phyloP scores from a whole-genome alignment of 2,113 vertebrate species.

The Camarhynchus parvulus region DNA sequence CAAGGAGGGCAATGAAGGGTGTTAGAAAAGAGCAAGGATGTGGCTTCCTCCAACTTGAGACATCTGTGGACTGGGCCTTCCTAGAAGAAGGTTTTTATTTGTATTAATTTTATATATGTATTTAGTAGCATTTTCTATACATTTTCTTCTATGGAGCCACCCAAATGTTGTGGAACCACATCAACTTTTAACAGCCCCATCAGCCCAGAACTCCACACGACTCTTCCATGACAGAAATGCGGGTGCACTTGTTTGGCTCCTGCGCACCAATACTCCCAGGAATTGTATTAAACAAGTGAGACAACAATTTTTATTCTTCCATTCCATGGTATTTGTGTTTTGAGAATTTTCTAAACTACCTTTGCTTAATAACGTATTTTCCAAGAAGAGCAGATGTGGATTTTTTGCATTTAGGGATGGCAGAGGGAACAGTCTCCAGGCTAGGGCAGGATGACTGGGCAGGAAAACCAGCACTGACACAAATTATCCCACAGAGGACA shows the following conservation, averaged over 20 bases:
- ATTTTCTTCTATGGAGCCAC: background rate
- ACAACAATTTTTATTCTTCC: background rate
- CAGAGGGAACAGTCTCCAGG: background rate
- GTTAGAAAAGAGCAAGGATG: background rate
- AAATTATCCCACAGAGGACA: background rate
- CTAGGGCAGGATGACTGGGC: background rate
- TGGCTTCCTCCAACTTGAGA: background rate
- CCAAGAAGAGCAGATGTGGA: background rate
- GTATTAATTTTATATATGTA: background rate
- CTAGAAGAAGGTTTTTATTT: background rate
- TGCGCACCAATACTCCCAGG: background rate
- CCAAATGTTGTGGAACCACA: background rate
- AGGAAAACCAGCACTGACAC: background rate
- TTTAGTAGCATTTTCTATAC: background rate
- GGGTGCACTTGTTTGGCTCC: background rate
- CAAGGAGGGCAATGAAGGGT: background rate
- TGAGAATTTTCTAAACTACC: background rate
- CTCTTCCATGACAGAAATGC: rapidly evolving
- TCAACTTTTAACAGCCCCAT: background rate
- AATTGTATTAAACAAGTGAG: rapidly evolving
- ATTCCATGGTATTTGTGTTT: background rate
- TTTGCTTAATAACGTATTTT: background rate
- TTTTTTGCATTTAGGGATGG: background rate
- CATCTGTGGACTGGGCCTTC: background rate
- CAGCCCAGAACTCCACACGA: background rate